A percentile compares a stretch with the other conserved stretches of the same genome.
Evolutionary conservation across 2,888 invertebrate genomes (phyloP).

Genomic region (Synergus gifuensis): DNA sequence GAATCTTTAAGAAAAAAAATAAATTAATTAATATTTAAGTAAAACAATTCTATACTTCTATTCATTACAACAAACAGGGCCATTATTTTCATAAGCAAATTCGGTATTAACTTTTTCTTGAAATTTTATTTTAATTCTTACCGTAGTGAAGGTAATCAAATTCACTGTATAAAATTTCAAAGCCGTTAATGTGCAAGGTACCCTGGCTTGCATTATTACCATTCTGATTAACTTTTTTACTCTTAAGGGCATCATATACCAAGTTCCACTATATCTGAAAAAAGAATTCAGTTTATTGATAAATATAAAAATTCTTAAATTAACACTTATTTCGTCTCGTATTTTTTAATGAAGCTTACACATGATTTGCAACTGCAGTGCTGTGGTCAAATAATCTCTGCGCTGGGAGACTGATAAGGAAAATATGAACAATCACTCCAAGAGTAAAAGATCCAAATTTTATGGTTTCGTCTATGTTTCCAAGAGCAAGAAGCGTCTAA

Average conservation of each 20-base stretch:
- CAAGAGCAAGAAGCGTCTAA: constrained; percentile 13
- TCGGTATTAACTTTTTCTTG: no score
- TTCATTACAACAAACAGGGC: no score
- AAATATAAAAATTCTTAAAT: background rate
- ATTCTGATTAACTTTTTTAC: background rate
- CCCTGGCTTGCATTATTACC: constrained; percentile 14
- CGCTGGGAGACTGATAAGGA: constrained; percentile 5
- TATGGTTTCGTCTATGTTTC: background rate
- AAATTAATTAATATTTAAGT: background rate
- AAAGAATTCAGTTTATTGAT: background rate
- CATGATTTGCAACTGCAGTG: background rate
- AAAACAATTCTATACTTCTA: background rate
- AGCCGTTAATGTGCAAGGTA: constrained; percentile 11
- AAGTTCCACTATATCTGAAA: background rate
- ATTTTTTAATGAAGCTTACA: background rate
- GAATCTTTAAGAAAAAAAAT: constrained; percentile 13
- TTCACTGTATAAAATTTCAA: constrained; percentile 10
- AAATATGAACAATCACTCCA: constrained; percentile 14
- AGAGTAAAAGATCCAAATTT: constrained; percentile 10
- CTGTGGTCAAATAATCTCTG: background rate
- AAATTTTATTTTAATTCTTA: constrained; percentile 1
- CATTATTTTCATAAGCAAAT: no score
- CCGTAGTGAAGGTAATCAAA: background rate
- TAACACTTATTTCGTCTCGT: no score
- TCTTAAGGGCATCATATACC: background rate